Evolutionary conservation across 2,113 vertebrate genomes (phyloP).

Genomic region (Noctilio leporinus): DNA sequence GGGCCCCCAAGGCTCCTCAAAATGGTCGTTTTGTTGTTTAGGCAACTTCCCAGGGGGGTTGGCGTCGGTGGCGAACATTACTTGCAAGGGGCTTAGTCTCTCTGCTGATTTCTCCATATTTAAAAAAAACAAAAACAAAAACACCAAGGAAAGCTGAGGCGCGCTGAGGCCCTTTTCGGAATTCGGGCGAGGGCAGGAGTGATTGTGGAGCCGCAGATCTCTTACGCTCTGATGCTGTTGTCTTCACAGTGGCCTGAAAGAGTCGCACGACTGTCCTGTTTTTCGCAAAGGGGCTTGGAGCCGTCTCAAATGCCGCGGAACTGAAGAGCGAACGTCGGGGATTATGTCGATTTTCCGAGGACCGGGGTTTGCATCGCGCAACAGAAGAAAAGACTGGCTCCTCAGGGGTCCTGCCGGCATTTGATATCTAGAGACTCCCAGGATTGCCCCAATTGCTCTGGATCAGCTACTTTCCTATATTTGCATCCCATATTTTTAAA

Average conservation of each 20-base stretch:
- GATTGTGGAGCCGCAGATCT: not conserved
- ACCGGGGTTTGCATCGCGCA: conserved; percentile 44
- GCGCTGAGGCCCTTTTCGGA: not conserved
- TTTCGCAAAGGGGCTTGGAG: not conserved
- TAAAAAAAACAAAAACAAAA: not conserved
- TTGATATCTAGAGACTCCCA: not conserved
- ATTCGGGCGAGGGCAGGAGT: not conserved
- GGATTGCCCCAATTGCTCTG: conserved; percentile 56
- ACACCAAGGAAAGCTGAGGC: not conserved
- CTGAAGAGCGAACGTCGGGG: conserved; percentile 38
- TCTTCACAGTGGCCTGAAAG: conserved; percentile 73
- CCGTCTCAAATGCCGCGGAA: not conserved
- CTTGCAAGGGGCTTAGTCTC: not conserved
- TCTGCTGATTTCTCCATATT: not conserved
- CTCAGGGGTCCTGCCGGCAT: conserved; percentile 4
- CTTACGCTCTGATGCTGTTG: conserved; percentile 70
- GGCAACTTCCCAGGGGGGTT: not conserved
- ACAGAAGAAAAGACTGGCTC: conserved; percentile 65
- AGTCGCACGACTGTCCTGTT: not conserved
- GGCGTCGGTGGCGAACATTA: not conserved
- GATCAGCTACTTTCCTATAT: conserved; percentile 50
- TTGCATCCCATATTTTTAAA: conserved; percentile 32
- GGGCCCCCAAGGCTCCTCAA: not conserved
- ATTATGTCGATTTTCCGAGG: conserved; percentile 71
- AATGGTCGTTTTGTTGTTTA: not conserved